phyloP scores from a whole-genome alignment of 2,113 vertebrate species.

The Ceyx melanurus region DNA sequence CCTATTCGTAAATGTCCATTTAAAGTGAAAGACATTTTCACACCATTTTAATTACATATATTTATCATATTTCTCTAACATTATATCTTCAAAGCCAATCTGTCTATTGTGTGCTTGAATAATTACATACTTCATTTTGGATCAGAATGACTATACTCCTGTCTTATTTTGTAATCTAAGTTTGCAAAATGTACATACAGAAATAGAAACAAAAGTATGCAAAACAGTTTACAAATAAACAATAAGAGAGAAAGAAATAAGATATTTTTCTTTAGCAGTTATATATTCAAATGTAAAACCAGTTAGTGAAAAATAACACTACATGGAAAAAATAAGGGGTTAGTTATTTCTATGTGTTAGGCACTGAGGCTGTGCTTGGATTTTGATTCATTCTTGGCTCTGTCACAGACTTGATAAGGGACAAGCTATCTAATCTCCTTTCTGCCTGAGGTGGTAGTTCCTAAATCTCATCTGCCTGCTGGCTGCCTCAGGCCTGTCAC shows the following conservation, averaged over 20 bases:
- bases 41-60: neutral
- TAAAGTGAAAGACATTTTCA: neutral
- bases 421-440: neutral
- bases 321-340: neutral
- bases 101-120: neutral
- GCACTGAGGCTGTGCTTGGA: neutral
- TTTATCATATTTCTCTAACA: neutral
- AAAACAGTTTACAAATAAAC: neutral
- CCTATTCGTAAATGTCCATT: neutral
- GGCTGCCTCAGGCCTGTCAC: neutral
- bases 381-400: neutral
- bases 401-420: neutral
- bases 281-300: neutral
- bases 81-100: neutral
- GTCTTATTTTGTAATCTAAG: neutral
- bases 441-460: neutral
- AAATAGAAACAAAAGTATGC: neutral
- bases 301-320: neutral
- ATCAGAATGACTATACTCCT: neutral
- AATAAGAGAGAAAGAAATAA: neutral
- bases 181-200: neutral
- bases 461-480: neutral
- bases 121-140: neutral
- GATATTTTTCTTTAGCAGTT: neutral
- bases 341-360: neutral